Conservation (phyloP, 2,113 vertebrate species). For the Gobiocypris rarus region DNA sequence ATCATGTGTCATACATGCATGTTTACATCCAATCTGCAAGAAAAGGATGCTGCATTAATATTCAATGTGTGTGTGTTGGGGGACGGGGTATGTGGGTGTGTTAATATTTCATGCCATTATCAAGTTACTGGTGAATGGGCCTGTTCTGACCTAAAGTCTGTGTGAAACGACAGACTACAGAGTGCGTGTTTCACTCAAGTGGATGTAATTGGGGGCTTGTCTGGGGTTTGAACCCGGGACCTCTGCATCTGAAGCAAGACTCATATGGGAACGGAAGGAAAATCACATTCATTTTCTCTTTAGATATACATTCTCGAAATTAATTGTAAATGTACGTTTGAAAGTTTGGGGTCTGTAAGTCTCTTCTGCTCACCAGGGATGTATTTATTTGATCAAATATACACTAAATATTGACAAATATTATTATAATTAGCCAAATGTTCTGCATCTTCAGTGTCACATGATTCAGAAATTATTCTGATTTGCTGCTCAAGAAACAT, state of each 20-base stretch:
- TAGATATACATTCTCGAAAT: neutral
- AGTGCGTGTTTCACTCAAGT: neutral
- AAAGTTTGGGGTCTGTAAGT: too few species aligned
- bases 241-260: conserved; percentile 10
- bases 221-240: conserved; percentile 20
- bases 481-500: too few species aligned
- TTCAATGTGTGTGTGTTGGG: conserved; percentile 21
- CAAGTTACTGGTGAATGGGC: conserved; percentile 26
- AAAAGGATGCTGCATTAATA: conserved; percentile 47
- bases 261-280: neutral
- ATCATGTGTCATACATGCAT: conserved; percentile 63
- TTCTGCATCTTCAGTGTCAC: too few species aligned
- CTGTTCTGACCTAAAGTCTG: conserved; percentile 13
- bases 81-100: neutral
- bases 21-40: conserved; percentile 31
- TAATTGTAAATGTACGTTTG: neutral
- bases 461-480: too few species aligned
- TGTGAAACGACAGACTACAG: neutral
- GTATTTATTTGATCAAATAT: too few species aligned
- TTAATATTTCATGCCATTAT: conserved; percentile 37
- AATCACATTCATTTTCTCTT: neutral
- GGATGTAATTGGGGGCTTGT: conserved; percentile 5
- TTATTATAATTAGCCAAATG: too few species aligned
- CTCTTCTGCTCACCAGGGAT: too few species aligned
- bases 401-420: too few species aligned